These are phyloP conservation scores for Salvelinus fontinalis DNA, from an alignment of 2,113 vertebrate genomes.

Conservation along the genomic window DNA sequence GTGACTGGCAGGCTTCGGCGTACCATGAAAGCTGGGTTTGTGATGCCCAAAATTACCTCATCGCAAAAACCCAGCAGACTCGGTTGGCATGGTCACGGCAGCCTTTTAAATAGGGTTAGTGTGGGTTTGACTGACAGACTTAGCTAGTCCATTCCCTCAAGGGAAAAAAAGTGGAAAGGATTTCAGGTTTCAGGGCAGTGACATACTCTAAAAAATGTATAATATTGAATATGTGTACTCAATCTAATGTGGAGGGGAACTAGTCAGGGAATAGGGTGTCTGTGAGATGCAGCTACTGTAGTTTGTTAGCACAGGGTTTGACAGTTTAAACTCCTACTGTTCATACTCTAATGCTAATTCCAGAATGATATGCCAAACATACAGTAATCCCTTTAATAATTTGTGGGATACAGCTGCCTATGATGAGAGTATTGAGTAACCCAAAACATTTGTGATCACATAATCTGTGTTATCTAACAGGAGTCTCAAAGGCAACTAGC, in stretches of 20 bases:
- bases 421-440: not conserved
- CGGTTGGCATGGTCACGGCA: conserved; percentile 16
- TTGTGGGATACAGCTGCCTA: not conserved
- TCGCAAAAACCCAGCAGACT: conserved; percentile 22
- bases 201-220: conserved; percentile 16
- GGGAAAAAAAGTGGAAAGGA: conserved; percentile 10
- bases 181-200: conserved; percentile 28
- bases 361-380: not conserved
- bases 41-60: conserved; percentile 37
- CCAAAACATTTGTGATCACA: not conserved
- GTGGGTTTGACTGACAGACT: conserved; percentile 22
- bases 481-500: conserved; percentile 34
- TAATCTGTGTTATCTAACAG: conserved; percentile 32
- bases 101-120: conserved; percentile 10
- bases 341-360: not conserved
- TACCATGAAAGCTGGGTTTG: conserved; percentile 48
- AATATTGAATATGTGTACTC: too few relatives aligned
- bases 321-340: too few relatives aligned
- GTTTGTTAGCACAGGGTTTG: too few relatives aligned
- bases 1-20: conserved; percentile 56
- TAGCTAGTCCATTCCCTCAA: conserved; percentile 19
- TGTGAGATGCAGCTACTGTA: too few relatives aligned
- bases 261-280: too few relatives aligned
- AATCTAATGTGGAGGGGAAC: too few relatives aligned
- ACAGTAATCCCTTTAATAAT: not conserved